Evolutionary conservation across 2,797 vertebrate species (phyloP).

Genomic region (Sciurus vulgaris): DNA sequence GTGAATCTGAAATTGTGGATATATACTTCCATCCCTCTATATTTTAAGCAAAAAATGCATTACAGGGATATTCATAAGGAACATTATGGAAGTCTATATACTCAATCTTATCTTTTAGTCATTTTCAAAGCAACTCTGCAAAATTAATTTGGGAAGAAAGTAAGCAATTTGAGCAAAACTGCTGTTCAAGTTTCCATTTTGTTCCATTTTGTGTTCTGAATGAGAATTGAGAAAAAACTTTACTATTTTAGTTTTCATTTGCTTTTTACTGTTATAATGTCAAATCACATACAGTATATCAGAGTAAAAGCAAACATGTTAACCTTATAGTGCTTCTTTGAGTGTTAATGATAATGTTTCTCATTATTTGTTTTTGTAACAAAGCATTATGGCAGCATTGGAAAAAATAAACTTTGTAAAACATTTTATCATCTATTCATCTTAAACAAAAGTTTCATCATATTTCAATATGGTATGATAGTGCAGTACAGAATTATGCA

Average conservation of each 20-base stretch:
- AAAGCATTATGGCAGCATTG: constrained; percentile 48
- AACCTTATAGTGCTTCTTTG: constrained; percentile 67
- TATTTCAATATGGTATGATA: constrained; percentile 73
- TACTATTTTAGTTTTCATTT: constrained; percentile 65
- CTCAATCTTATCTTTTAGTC: neutral
- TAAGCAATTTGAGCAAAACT: constrained; percentile 59
- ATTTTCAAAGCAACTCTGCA: constrained; percentile 2
- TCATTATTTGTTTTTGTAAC: constrained; percentile 65
- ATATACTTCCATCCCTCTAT: neutral
- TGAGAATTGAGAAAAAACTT: constrained; percentile 7
- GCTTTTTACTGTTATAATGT: constrained; percentile 64
- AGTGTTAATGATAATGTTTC: constrained; percentile 60
- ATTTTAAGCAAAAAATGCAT: neutral
- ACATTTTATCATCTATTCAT: constrained; percentile 73
- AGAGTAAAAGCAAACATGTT: constrained; percentile 53
- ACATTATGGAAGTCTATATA: neutral
- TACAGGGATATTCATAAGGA: neutral
- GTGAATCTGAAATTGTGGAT: neutral
- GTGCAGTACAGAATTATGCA: constrained; percentile 71
- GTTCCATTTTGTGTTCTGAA: constrained; percentile 45
- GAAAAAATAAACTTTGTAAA: constrained; percentile 72
- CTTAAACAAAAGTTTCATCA: constrained; percentile 75
- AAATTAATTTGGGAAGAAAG: constrained; percentile 68
- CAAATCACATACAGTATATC: constrained; percentile 38
- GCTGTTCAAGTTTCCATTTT: neutral